Conservation (phyloP, 2,113 vertebrate species). For the Aptenodytes forsteri region DNA sequence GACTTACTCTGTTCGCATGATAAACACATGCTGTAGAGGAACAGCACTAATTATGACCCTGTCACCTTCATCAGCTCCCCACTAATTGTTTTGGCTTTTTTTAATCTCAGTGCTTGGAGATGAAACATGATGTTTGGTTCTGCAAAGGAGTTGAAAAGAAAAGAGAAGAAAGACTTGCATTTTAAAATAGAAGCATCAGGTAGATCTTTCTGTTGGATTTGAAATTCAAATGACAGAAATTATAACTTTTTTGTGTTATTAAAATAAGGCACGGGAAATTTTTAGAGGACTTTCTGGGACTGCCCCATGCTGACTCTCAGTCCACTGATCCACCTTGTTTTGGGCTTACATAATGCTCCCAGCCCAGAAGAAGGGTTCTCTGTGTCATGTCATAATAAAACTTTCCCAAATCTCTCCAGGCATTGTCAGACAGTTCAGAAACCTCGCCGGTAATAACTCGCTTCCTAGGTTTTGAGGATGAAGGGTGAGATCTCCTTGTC, state of each 20-base stretch:
- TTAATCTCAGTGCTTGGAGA: conserved; percentile 59
- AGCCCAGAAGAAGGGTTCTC: neutral
- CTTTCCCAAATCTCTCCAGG: neutral
- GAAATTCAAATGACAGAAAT: conserved; percentile 63
- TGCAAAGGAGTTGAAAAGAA: conserved; percentile 60
- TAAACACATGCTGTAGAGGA: conserved; percentile 61
- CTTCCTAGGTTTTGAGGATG: neutral
- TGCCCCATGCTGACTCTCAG: neutral
- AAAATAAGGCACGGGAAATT: neutral
- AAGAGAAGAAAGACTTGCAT: conserved; percentile 54
- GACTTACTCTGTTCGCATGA: conserved; percentile 57
- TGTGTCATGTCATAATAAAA: neutral
- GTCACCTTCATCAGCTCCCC: conserved; percentile 77
- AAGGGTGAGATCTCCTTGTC: neutral
- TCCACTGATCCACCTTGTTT: neutral
- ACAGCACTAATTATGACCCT: conserved; percentile 77
- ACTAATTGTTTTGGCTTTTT: conserved; percentile 69
- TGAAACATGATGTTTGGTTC: conserved; percentile 61
- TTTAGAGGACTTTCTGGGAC: neutral
- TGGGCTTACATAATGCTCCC: neutral
- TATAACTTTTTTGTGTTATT: conserved; percentile 39
- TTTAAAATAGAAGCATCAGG: conserved; percentile 67
- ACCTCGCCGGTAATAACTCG: neutral
- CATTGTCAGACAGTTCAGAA: neutral
- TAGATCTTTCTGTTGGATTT: conserved; percentile 56